Evolutionary conservation across 2,797 vertebrate species (phyloP).

Genomic region (Glossophaga mutica): DNA sequence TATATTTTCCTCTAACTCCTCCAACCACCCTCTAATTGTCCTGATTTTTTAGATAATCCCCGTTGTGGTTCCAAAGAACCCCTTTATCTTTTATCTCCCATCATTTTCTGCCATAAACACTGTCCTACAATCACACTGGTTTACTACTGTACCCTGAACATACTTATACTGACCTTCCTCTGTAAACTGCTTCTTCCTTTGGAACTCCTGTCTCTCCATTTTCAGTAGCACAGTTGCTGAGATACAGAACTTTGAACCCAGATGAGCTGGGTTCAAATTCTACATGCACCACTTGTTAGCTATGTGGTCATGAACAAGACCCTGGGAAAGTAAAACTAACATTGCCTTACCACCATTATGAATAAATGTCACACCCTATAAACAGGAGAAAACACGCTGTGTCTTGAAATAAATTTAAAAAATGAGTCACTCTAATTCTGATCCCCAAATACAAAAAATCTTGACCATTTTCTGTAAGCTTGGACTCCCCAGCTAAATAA

Average conservation of each 20-base stretch:
- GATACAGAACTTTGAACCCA: neutral
- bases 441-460: neutral
- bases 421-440: neutral
- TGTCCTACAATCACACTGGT: neutral
- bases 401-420: neutral
- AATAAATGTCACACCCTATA: neutral
- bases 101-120: neutral
- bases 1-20: too few species aligned
- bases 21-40: neutral
- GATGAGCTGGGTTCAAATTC: neutral
- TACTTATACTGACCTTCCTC: neutral
- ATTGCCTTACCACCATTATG: neutral
- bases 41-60: neutral
- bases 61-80: neutral
- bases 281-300: neutral
- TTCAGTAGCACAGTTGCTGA: neutral
- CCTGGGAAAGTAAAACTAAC: neutral
- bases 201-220: neutral
- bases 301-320: neutral
- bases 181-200: neutral
- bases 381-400: neutral
- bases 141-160: neutral
- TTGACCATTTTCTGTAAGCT: neutral
- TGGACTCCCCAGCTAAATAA: neutral
- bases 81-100: neutral